Conservation (phyloP, 2,797 vertebrate species). For the Cheirogaleus major region DNA sequence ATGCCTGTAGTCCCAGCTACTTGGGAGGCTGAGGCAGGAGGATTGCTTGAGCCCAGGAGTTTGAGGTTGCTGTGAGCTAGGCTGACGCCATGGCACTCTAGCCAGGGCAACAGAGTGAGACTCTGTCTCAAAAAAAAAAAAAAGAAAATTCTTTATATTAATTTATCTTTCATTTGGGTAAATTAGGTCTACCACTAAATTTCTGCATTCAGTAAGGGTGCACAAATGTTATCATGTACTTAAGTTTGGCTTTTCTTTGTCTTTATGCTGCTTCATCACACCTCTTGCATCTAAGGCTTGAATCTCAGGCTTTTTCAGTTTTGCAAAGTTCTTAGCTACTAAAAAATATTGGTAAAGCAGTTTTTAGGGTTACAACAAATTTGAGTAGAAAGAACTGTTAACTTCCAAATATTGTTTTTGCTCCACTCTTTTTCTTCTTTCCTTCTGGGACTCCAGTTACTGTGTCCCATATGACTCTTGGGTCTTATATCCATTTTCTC, state of each 20-base stretch:
- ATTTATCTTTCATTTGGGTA: not conserved
- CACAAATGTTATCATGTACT: not conserved
- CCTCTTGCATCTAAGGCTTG: not conserved
- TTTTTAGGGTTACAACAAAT: not conserved
- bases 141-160: no score
- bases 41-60: no score
- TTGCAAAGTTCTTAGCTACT: not conserved
- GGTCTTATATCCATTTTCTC: not conserved
- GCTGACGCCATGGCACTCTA: no score
- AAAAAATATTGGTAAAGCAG: not conserved
- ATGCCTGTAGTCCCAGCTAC: no score
- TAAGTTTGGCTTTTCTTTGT: not conserved
- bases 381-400: not conserved
- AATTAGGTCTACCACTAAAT: not conserved
- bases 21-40: no score
- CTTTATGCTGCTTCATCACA: not conserved
- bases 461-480: not conserved
- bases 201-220: not conserved
- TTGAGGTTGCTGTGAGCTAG: no score
- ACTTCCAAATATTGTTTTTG: not conserved
- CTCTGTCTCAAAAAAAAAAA: no score
- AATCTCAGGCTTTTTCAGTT: not conserved
- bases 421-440: not conserved
- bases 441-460: not conserved
- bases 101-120: no score